Evolutionary conservation across 1,140 invertebrate genomes (phyloP).

Genomic region (Trachymyrmex cornetzi): DNA sequence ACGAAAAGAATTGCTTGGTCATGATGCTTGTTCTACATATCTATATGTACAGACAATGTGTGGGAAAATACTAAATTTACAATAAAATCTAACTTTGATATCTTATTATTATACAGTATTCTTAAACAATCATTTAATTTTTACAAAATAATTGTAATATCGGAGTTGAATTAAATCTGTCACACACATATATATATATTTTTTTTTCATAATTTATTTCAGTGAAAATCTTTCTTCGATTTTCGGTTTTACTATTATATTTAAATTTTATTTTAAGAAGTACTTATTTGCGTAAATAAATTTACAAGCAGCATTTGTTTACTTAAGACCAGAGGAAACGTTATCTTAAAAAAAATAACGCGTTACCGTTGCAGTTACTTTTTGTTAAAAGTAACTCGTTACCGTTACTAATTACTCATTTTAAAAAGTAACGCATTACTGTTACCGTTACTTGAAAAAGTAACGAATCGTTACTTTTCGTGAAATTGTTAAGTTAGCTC

Average conservation of each 20-base stretch:
- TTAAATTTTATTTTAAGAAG: neutral
- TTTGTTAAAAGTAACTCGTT: no score
- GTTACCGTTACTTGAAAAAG: no score
- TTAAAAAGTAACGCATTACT: no score
- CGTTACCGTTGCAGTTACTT: no score
- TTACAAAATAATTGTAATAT: neutral
- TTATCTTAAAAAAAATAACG: no score
- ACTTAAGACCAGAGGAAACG: no score
- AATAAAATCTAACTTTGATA: neutral
- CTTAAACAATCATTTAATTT: neutral
- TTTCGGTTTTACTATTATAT: neutral
- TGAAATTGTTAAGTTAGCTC: no score
- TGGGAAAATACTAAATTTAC: neutral
- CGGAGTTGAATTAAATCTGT: neutral
- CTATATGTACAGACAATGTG: neutral
- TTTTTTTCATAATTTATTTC: neutral
- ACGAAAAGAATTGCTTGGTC: neutral
- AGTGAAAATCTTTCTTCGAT: neutral
- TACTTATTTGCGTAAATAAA: no score
- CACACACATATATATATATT: no score
- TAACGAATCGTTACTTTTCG: no score
- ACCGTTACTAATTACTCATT: no score
- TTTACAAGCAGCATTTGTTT: no score
- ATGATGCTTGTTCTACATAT: neutral
- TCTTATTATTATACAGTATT: neutral